Conservation (phyloP, 2,888 invertebrate species). For the Stenichneumon culpator region DNA sequence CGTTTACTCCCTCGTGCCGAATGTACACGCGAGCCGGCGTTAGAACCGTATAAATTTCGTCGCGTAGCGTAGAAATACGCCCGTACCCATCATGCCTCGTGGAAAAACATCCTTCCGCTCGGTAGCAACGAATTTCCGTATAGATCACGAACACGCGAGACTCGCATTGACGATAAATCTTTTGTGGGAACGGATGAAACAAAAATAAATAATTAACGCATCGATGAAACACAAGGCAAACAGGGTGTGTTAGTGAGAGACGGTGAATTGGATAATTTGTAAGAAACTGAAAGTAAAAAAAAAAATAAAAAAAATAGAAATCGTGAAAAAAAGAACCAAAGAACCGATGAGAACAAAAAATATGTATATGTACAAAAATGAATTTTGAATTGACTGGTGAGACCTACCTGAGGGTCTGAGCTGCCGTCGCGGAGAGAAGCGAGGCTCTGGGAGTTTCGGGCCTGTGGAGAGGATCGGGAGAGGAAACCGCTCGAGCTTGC, state of each 20-base stretch:
- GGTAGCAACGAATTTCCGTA: neutral
- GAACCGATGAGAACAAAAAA: constrained; percentile 75
- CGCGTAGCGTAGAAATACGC: no score
- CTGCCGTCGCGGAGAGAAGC: constrained; percentile 81
- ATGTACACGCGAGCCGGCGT: no score
- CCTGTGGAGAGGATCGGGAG: constrained; percentile 85
- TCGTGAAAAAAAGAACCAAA: constrained; percentile 67
- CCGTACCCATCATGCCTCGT: no score
- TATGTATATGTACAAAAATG: constrained; percentile 33
- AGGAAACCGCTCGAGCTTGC: constrained; percentile 85
- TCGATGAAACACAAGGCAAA: neutral
- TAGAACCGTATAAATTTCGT: no score
- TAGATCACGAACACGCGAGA: neutral
- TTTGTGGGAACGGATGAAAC: neutral
- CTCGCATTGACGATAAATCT: constrained; percentile 12
- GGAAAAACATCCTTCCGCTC: neutral
- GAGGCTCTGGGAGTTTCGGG: constrained; percentile 83
- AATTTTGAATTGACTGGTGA: constrained; percentile 66
- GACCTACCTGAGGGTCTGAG: constrained; percentile 84
- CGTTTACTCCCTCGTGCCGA: no score
- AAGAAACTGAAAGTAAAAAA: constrained; percentile 11
- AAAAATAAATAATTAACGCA: neutral
- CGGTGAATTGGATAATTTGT: constrained; percentile 2
- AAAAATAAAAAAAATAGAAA: constrained; percentile 62
- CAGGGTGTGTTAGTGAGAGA: constrained; percentile 29